phyloP scores from a whole-genome alignment of 2,888 invertebrate species.

The Stegana nigrithorax region DNA sequence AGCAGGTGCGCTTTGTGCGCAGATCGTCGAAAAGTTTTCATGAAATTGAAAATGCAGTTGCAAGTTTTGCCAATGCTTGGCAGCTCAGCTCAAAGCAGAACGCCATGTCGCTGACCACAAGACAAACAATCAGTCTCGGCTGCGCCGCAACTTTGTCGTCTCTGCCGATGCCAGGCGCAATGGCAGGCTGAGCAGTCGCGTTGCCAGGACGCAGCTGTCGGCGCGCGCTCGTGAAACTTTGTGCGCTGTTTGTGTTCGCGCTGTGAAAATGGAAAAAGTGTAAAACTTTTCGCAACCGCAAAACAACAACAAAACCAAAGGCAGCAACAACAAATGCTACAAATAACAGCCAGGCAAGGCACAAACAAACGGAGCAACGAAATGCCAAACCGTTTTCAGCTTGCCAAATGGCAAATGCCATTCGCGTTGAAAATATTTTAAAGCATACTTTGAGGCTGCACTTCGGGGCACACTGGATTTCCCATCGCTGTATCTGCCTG shows the following conservation, averaged over 20 bases:
- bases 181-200: background rate
- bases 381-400: too few relatives aligned
- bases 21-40: constrained; percentile 13
- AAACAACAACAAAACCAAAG: background rate
- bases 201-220: background rate
- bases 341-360: too few relatives aligned
- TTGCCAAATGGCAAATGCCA: background rate
- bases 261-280: too few relatives aligned
- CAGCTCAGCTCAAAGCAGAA: too few relatives aligned
- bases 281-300: background rate
- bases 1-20: constrained; percentile 9
- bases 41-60: constrained; percentile 11
- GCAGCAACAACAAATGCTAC: background rate
- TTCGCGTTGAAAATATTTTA: background rate
- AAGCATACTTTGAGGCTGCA: background rate
- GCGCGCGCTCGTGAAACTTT: too few relatives aligned
- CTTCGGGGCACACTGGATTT: too few relatives aligned
- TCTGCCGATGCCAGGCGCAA: background rate
- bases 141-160: background rate
- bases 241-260: too few relatives aligned
- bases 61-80: background rate
- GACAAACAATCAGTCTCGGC: background rate
- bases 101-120: too few relatives aligned
- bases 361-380: too few relatives aligned
- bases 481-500: too few relatives aligned